Conservation (phyloP, 2,797 vertebrate species). For the Sebastes matsubarae region DNA sequence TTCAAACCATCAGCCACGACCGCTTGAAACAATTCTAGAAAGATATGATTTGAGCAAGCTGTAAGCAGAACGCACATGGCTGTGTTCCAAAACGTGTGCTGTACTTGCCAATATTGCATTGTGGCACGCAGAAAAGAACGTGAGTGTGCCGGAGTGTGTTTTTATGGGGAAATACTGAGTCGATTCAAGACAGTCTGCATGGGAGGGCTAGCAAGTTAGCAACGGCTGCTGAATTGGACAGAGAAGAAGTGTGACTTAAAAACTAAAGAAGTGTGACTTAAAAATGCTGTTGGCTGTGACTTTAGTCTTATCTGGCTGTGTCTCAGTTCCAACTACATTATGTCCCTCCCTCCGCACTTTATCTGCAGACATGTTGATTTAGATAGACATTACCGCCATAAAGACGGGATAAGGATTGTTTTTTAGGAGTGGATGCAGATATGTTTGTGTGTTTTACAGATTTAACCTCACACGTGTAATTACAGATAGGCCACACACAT, state of each 20-base stretch:
- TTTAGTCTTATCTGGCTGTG: neutral
- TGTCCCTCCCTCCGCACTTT: neutral
- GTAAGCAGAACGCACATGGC: neutral
- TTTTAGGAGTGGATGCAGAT: slow-evolving; percentile 21
- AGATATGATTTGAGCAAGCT: neutral
- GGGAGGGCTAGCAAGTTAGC: neutral
- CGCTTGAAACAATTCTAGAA: neutral
- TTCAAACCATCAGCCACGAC: neutral
- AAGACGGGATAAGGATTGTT: neutral
- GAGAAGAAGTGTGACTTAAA: neutral
- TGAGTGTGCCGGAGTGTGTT: neutral
- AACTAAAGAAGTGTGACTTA: neutral
- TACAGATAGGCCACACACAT: slow-evolving; percentile 16
- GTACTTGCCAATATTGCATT: neutral
- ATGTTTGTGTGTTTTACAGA: neutral
- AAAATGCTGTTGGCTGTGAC: neutral
- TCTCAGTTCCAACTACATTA: neutral
- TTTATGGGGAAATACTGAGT: neutral
- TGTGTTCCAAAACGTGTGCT: neutral
- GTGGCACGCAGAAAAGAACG: neutral
- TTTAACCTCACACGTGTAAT: slow-evolving; percentile 9
- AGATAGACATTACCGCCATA: neutral
- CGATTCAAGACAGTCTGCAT: neutral
- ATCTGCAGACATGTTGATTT: neutral
- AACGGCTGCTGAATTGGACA: neutral